Evolutionary conservation across 2,888 invertebrate species (phyloP).

Genomic region (Ennomos quercinarius): DNA sequence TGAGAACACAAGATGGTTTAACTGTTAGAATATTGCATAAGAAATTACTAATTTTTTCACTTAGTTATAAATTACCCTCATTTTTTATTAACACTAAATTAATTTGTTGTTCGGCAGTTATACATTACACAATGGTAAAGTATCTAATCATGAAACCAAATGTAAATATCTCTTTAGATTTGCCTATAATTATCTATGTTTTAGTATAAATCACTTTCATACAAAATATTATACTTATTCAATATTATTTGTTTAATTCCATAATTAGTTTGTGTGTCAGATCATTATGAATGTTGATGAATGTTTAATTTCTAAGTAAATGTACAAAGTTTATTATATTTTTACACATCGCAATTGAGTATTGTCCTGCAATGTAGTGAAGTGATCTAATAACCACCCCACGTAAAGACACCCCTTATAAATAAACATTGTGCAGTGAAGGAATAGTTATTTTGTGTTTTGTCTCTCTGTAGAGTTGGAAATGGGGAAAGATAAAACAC

Average conservation of each 20-base stretch:
- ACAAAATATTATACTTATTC: conserved; percentile 7
- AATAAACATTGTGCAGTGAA: neutral
- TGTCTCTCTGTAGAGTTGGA: no score
- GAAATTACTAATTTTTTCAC: no score
- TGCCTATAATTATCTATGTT: neutral
- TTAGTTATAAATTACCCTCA: no score
- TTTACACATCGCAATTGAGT: neutral
- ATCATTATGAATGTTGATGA: conserved; percentile 14
- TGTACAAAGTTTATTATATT: conserved; percentile 9
- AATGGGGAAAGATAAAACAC: no score
- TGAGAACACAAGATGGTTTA: no score
- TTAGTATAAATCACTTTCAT: conserved; percentile 2
- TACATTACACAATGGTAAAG: neutral
- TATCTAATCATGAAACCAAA: conserved; percentile 8
- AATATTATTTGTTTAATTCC: neutral
- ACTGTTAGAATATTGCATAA: no score
- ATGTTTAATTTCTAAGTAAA: conserved; percentile 11
- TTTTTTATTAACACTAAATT: no score
- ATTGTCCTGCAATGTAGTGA: conserved; percentile 4
- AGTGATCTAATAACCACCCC: conserved; percentile 4
- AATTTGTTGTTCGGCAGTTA: no score
- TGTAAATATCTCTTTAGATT: conserved; percentile 32
- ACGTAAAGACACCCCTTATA: neutral
- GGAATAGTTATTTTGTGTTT: no score
- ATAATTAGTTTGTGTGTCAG: neutral